Conservation (phyloP, 2,888 invertebrate genomes). For the Sinohyriopsis cumingii region DNA sequence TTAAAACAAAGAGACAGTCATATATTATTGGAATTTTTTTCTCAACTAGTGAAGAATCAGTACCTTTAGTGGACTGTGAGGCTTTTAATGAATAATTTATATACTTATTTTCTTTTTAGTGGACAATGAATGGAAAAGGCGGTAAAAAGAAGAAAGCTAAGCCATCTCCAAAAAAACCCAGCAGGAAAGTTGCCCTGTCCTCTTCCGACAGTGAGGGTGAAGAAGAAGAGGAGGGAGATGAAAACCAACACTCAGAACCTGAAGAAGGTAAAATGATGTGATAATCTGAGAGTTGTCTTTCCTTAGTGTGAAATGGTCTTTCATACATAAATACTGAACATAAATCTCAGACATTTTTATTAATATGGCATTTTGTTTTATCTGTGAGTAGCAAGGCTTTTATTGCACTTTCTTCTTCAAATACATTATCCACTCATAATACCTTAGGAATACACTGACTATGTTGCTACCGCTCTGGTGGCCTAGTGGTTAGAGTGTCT, state of each 20-base stretch:
- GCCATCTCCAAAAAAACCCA: slow-evolving; percentile 52
- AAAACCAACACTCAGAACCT: slow-evolving; percentile 63
- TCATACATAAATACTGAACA: neutral
- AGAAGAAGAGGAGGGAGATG: slow-evolving; percentile 37
- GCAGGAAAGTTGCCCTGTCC: slow-evolving; percentile 56
- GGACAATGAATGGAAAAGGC: slow-evolving; percentile 64
- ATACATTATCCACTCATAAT: too few species aligned
- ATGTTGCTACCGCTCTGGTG: too few species aligned
- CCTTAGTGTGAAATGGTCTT: neutral
- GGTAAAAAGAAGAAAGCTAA: slow-evolving; percentile 60
- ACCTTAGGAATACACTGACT: too few species aligned
- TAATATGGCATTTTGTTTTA: too few species aligned
- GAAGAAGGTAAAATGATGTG: slow-evolving; percentile 61
- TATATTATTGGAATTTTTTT: neutral
- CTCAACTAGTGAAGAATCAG: neutral
- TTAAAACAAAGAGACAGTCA: too few species aligned
- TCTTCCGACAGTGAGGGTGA: slow-evolving; percentile 68
- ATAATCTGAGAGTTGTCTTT: neutral
- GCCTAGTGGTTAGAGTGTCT: too few species aligned
- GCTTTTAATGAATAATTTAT: slow-evolving; percentile 1
- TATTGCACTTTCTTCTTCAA: too few species aligned
- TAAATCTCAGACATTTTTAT: neutral
- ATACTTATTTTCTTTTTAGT: slow-evolving; percentile 38
- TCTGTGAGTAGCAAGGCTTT: too few species aligned
- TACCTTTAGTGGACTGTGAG: neutral